Base-by-base conservation (phyloP, 2,888 invertebrate genomes). In the Oligia fasciuncula region DNA sequence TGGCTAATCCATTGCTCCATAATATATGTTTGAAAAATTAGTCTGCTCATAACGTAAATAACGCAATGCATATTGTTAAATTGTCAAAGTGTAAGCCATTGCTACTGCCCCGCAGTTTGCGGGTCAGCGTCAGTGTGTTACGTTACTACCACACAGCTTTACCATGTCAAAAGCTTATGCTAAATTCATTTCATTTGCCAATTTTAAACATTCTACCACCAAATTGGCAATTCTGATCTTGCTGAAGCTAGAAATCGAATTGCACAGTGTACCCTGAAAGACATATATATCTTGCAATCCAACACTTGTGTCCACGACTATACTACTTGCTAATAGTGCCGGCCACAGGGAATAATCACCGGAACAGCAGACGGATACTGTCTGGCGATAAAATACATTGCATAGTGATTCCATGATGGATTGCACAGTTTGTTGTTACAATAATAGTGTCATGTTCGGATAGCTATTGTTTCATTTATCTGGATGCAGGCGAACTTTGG, bases 331-430 rank as follows among this genome's bases (percentile, higher is more conserved):
- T 87, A 73, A 74, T 77, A 77, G 66, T 62, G 70, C 19, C 69
- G 57, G 77, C 65, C 76, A 79, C 65, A 65, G 77, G 67, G 76
- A 72, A 87, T 83, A 84, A 85, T 87, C 79, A 73, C 88, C 88
- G 85, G 85, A 87, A 86, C 88, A 76, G 29, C 54, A 72, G 79
- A 76, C 81, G 88, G 88, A 86, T 81, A 79, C 66, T 43, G 87
- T 87, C 84, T 76, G 60, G 57, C 75, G 84, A 86, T 84, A 86
- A 83, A 83, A 75, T 67, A 77, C 77, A 65, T 86, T 74, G 87
- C 84, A 86, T 83, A 73, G 67, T 73, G 75, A 87, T 73, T 46
- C 79, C 19, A 63, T 63, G 51, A 77, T 49, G 60, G 49, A 82
- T 85, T 68, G 86, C 82, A 54, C 14, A 43, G 68, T 86, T 66